Evolutionary conservation across 2,113 vertebrate species (phyloP).

Genomic region (Tragulus kanchil): DNA sequence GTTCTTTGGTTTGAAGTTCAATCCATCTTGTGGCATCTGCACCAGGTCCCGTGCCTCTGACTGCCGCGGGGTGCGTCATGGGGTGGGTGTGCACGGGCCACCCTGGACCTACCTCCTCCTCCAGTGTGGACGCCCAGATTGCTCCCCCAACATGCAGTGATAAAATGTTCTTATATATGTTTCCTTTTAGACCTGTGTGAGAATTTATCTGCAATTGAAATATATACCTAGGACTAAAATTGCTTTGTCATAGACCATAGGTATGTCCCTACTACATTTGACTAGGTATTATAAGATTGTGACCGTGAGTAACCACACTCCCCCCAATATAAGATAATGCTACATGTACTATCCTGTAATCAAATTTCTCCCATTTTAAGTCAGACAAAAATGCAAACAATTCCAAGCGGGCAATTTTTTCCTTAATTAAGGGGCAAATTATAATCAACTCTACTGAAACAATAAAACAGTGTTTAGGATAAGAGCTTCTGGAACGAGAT

Average conservation of each 20-base stretch:
- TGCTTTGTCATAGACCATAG: neutral
- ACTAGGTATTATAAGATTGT: neutral
- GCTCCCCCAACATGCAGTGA: neutral
- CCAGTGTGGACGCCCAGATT: neutral
- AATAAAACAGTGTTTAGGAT: neutral
- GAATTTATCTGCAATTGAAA: constrained; percentile 32
- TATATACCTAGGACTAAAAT: neutral
- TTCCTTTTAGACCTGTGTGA: neutral
- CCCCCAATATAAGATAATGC: neutral
- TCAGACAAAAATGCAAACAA: neutral
- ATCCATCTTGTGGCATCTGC: neutral
- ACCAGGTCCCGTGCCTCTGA: neutral
- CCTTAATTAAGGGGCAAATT: neutral
- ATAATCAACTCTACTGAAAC: neutral
- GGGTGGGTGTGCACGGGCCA: too few relatives aligned
- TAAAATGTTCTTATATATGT: neutral
- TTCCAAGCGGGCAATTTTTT: neutral
- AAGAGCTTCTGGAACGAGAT: neutral
- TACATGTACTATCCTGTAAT: neutral
- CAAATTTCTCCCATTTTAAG: neutral
- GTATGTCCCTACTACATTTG: neutral
- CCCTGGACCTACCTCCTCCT: neutral
- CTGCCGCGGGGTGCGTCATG: too few relatives aligned
- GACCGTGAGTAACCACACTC: neutral
- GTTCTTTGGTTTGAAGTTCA: neutral